Conservation (phyloP, 1,140 invertebrate genomes). For the Teleogryllus occipitalis region DNA sequence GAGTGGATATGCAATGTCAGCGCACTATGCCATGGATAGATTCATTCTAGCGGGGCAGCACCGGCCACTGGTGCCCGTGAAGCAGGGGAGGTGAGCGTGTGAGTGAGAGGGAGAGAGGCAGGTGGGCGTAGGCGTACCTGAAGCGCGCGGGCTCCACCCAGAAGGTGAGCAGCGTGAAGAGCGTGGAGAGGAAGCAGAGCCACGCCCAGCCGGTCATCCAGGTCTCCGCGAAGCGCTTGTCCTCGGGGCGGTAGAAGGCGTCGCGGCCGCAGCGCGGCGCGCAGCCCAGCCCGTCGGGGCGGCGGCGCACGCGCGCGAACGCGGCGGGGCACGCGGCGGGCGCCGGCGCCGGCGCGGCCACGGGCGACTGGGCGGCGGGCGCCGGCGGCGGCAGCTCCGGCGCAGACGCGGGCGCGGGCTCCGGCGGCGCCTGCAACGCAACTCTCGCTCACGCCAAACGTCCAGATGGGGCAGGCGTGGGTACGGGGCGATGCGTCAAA, state of each 20-base stretch:
- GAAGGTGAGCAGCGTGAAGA: conserved; percentile 81
- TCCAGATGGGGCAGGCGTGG: no score
- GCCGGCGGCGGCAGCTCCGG: conserved; percentile 25
- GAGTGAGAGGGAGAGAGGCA: no score
- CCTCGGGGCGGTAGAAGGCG: conserved; percentile 59
- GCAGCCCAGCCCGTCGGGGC: conserved; percentile 29
- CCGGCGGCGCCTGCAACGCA: conserved; percentile 11
- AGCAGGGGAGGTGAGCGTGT: no score
- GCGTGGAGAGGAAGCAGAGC: conserved; percentile 74
- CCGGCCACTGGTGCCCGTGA: conserved; percentile 58
- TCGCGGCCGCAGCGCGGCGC: conserved; percentile 57
- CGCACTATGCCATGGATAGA: conserved; percentile 71
- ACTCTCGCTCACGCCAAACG: no score
- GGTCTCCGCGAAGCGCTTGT: conserved; percentile 65
- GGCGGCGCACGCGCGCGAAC: conserved; percentile 39
- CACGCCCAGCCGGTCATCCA: conserved; percentile 80
- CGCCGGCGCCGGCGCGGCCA: conserved; percentile 26
- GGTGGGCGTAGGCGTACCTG: conserved; percentile 35
- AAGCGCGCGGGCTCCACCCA: conserved; percentile 58
- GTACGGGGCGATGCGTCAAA: no score
- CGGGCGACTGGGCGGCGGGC: conserved; percentile 28
- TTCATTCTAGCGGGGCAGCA: conserved; percentile 64
- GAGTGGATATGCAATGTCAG: conserved; percentile 76
- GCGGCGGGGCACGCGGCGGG: conserved; percentile 39
- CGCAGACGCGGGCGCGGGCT: conserved; percentile 16